Evolutionary conservation across 2,113 vertebrate species (phyloP).

Genomic region (Erythrocercus mccallii): DNA sequence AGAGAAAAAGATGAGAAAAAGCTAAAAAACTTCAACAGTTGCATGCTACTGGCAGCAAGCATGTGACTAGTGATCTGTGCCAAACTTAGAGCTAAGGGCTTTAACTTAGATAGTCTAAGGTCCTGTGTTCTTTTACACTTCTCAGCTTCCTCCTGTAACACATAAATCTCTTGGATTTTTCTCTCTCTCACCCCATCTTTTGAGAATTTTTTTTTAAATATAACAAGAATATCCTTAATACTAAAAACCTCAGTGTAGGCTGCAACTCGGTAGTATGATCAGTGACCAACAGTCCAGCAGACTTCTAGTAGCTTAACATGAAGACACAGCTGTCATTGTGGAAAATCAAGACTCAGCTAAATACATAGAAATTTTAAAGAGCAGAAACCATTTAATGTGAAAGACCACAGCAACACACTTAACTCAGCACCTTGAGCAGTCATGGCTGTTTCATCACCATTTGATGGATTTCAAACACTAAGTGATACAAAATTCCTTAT

Average conservation of each 20-base stretch:
- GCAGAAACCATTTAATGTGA: background rate
- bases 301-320: background rate
- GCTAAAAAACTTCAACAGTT: background rate
- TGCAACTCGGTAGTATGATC: background rate
- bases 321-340: background rate
- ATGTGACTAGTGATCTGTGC: background rate
- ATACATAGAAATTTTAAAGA: background rate
- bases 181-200: background rate
- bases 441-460: background rate
- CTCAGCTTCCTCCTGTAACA: background rate
- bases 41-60: background rate
- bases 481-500: background rate
- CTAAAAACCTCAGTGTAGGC: background rate
- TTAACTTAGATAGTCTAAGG: background rate
- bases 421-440: background rate
- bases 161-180: background rate
- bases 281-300: background rate
- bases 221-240: background rate
- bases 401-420: background rate
- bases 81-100: background rate
- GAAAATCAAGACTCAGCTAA: background rate
- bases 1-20: background rate
- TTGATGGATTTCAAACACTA: background rate
- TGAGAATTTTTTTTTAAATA: background rate
- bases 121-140: background rate